Conservation (phyloP, 2,113 vertebrate genomes). For the Indri indri region DNA sequence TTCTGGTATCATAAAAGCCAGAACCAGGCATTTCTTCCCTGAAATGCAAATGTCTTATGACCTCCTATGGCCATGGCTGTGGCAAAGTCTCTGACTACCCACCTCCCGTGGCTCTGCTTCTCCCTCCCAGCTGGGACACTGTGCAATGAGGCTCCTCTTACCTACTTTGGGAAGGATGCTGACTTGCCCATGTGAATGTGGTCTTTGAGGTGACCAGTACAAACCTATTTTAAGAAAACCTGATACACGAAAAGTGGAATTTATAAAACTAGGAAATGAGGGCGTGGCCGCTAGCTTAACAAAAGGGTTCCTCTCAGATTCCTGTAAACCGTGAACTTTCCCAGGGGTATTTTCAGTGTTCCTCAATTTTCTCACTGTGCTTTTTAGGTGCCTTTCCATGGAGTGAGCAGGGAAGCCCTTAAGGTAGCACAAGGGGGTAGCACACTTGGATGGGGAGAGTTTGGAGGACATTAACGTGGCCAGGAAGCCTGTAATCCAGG, state of each 20-base stretch:
- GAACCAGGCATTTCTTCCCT: neutral
- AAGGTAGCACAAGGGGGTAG: neutral
- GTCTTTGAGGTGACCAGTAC: neutral
- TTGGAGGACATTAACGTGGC: neutral
- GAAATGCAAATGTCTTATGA: neutral
- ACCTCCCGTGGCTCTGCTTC: neutral
- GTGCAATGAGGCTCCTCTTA: neutral
- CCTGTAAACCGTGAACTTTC: neutral
- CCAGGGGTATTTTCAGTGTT: neutral
- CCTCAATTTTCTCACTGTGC: neutral
- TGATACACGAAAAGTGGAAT: neutral
- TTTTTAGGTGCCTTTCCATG: neutral
- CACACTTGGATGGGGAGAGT: neutral
- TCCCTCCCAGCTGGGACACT: neutral
- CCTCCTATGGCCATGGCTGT: neutral
- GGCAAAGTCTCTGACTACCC: neutral
- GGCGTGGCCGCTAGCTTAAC: neutral
- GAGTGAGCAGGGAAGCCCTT: neutral
- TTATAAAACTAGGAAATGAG: neutral
- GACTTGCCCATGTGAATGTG: neutral
- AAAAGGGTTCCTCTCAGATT: neutral
- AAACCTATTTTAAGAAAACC: neutral
- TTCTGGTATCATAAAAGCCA: neutral
- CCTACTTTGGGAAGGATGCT: neutral
- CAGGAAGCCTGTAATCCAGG: neutral